phyloP scores from a whole-genome alignment of 2,113 vertebrate species.

The Spilogale gracilis region DNA sequence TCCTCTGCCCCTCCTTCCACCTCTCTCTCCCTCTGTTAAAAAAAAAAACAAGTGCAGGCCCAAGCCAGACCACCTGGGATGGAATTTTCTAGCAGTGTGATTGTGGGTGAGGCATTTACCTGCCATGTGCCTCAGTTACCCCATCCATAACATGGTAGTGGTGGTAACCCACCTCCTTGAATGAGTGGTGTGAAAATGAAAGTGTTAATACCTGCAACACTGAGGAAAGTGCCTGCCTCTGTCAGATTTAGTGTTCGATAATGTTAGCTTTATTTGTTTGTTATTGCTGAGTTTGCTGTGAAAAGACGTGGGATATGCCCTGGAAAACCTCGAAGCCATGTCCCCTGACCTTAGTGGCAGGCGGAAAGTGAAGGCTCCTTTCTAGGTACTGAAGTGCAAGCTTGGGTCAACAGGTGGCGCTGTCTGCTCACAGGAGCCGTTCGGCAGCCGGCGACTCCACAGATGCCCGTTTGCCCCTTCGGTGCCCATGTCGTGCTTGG shows the following conservation, averaged over 20 bases:
- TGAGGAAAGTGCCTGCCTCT: background rate
- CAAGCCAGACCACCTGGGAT: background rate
- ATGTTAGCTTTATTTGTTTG: background rate
- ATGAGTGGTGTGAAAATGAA: background rate
- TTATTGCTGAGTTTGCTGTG: background rate
- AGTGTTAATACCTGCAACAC: background rate
- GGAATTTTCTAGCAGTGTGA: background rate
- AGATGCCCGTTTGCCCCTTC: too few relatives aligned
- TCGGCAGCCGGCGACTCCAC: background rate
- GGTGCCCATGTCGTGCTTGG: accelerated
- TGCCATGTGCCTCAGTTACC: background rate
- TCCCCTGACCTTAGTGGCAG: accelerated
- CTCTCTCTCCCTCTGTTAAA: background rate
- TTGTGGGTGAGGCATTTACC: background rate
- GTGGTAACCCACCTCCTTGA: background rate
- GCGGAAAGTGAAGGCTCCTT: background rate
- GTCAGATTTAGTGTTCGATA: background rate
- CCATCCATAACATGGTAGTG: background rate
- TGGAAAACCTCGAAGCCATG: background rate
- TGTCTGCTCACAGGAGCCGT: background rate
- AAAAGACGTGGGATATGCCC: background rate
- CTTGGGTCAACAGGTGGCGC: slow-evolving; percentile 71
- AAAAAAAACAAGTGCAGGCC: background rate
- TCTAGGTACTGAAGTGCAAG: background rate
- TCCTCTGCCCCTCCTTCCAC: background rate